phyloP scores from a whole-genome alignment of 2,888 invertebrate species.

The Poecilobothrus nobilitatus region DNA sequence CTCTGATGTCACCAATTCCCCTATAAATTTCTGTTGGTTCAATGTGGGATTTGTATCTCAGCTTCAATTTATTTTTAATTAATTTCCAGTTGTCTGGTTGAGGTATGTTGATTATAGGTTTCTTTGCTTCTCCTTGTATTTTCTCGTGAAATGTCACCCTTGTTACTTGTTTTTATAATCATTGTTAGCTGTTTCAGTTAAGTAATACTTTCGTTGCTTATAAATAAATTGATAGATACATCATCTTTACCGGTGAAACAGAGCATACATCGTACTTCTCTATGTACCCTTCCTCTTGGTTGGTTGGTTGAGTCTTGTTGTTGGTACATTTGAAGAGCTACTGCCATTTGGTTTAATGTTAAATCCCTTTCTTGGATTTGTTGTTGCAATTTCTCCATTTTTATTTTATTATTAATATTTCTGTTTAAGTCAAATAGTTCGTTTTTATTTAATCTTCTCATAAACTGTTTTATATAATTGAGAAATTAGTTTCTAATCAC shows the following conservation, averaged over 20 bases:
- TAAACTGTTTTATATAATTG: too few relatives aligned
- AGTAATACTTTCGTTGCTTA: not conserved
- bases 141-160: not conserved
- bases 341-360: too few relatives aligned
- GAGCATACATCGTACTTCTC: too few relatives aligned
- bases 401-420: too few relatives aligned
- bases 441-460: too few relatives aligned
- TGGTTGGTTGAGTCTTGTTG: too few relatives aligned
- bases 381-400: too few relatives aligned
- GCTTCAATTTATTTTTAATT: constrained; percentile 1
- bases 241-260: not conserved
- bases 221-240: not conserved
- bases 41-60: not conserved
- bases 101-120: not conserved
- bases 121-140: constrained; percentile 12
- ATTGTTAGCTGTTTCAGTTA: not conserved
- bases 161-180: not conserved
- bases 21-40: constrained; percentile 11
- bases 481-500: too few relatives aligned
- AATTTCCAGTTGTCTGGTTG: constrained; percentile 1
- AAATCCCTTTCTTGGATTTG: too few relatives aligned
- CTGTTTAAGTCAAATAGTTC: too few relatives aligned
- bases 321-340: too few relatives aligned
- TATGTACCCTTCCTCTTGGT: too few relatives aligned
- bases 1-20: not conserved